Conservation (phyloP, 2,888 invertebrate genomes). For the Cylindroiulus punctatus region DNA sequence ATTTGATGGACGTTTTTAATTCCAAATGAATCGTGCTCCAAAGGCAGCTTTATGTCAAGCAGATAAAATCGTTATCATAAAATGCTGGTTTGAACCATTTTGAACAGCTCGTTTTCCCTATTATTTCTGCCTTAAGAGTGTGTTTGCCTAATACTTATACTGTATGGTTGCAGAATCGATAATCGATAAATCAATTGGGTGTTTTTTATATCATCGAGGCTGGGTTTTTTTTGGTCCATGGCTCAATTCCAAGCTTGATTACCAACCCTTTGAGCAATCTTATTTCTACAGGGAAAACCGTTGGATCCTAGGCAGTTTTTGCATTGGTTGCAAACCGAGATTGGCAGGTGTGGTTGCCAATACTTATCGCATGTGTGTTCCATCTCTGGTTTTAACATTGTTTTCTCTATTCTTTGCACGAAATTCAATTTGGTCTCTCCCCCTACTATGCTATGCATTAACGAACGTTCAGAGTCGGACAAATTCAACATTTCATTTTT, state of each 20-base stretch:
- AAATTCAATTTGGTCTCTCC: conserved; percentile 35
- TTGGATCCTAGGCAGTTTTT: conserved; percentile 26
- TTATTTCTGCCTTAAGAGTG: conserved; percentile 40
- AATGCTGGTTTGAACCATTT: conserved; percentile 13
- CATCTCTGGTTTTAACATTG: conserved; percentile 2
- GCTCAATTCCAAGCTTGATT: conserved; percentile 45
- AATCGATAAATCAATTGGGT: conserved; percentile 39
- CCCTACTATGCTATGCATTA: conserved; percentile 45
- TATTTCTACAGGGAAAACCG: conserved; percentile 1
- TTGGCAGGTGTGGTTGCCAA: conserved; percentile 37
- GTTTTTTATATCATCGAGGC: not conserved
- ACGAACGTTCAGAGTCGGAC: conserved; percentile 36
- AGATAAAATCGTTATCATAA: conserved; percentile 20
- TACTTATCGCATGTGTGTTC: not conserved
- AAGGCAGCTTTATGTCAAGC: not conserved
- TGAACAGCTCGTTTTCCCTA: conserved; percentile 4
- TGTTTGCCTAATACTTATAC: conserved; percentile 15
- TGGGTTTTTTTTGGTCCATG: conserved; percentile 33
- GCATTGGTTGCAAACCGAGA: conserved; percentile 35
- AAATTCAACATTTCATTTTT: conserved; percentile 47
- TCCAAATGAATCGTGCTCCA: not conserved
- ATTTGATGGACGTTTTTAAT: conserved; percentile 28
- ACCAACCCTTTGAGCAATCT: conserved; percentile 35
- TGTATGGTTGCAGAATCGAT: conserved; percentile 1
- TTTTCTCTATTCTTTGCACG: conserved; percentile 44